A percentile compares a stretch with the other conserved stretches of the same genome.
These are phyloP conservation scores for Trigoniulus corallinus DNA, from an alignment of 1,140 invertebrate species.

Conservation along the genomic window DNA sequence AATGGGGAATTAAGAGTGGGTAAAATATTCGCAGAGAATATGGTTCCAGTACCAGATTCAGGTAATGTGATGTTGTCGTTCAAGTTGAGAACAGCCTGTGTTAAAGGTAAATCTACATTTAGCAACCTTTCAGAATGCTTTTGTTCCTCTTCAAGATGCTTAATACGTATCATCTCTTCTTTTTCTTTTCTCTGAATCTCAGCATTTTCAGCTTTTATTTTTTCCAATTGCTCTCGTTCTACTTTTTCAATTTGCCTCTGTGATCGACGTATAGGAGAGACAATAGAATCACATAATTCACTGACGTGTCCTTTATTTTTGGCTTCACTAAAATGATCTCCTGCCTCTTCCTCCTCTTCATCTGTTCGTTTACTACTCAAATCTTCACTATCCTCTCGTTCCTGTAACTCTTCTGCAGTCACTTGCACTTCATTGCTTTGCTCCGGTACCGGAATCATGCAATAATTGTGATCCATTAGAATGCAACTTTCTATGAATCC, in stretches of 20 bases:
- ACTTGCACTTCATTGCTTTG: neutral
- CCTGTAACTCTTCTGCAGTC: neutral
- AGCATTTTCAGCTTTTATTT: constrained; percentile 22
- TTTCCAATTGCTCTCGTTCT: constrained; percentile 23
- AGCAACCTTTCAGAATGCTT: too few relatives aligned
- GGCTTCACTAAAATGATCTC: neutral
- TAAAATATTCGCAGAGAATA: too few relatives aligned
- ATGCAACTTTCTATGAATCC: too few relatives aligned
- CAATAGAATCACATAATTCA: too few relatives aligned
- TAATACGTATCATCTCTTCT: too few relatives aligned
- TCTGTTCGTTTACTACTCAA: neutral
- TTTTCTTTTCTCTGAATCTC: constrained; percentile 16
- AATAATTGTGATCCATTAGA: neutral
- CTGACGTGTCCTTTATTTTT: neutral
- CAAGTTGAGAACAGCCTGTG: too few relatives aligned
- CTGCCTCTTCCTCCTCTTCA: neutral
- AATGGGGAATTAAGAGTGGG: too few relatives aligned
- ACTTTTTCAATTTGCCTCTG: constrained; percentile 24
- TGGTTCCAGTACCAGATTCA: too few relatives aligned
- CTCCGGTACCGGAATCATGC: neutral
- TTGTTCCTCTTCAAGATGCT: too few relatives aligned
- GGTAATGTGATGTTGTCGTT: too few relatives aligned
- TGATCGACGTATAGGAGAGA: constrained; percentile 20
- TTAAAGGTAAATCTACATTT: too few relatives aligned
- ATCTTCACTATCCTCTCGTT: neutral